These are phyloP conservation scores for Tragelaphus imberbis DNA, from an alignment of 2,113 vertebrate genomes.

Conservation along the genomic window DNA sequence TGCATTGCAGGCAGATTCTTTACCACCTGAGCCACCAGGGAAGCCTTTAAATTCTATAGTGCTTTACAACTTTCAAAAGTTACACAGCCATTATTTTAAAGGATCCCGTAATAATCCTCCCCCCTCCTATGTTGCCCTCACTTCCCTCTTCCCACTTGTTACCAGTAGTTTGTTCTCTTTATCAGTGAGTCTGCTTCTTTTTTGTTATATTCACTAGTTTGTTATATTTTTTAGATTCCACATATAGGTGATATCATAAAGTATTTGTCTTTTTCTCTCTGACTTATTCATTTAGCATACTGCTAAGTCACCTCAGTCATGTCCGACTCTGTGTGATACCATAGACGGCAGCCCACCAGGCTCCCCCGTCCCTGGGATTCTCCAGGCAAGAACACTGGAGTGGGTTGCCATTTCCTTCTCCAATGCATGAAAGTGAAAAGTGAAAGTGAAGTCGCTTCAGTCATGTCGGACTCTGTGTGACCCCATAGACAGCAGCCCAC, in stretches of 20 bases:
- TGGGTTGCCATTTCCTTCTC: no score
- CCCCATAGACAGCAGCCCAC: no score
- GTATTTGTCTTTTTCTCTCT: neutral
- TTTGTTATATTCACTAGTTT: neutral
- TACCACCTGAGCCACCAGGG: neutral
- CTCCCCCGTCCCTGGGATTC: no score
- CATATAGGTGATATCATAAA: neutral
- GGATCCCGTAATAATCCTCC: neutral
- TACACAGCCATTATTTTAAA: neutral
- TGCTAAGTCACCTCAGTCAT: no score
- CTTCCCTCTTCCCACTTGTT: neutral
- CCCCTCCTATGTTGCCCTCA: neutral
- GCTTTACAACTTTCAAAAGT: neutral
- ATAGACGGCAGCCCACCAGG: no score
- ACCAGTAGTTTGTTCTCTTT: neutral
- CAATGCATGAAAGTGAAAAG: no score
- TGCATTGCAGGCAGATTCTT: neutral
- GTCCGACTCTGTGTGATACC: no score
- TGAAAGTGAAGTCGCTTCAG: no score
- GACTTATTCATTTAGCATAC: neutral
- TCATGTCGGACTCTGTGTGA: no score
- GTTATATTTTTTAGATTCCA: neutral
- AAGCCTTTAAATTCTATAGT: neutral
- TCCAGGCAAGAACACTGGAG: no score
- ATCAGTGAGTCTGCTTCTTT: neutral